Evolutionary conservation across 1,140 invertebrate species (phyloP).

Genomic region (Tetramorium simillimum): DNA sequence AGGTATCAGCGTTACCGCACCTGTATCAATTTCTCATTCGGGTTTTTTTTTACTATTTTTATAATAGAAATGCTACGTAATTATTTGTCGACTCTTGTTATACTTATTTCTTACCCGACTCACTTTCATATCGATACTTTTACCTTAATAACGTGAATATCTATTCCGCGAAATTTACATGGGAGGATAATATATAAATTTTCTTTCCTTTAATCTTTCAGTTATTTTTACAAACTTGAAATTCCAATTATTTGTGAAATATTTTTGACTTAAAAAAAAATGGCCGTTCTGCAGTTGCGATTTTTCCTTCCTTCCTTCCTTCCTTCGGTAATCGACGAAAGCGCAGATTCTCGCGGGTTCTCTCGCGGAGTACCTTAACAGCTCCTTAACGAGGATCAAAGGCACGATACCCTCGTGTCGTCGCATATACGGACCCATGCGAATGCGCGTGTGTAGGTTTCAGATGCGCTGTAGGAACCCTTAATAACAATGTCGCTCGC

Average conservation of each 20-base stretch:
- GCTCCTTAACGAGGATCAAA: slow-evolving; percentile 76
- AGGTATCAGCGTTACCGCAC: too few relatives aligned
- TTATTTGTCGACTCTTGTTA: background rate
- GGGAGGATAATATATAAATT: background rate
- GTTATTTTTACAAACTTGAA: background rate
- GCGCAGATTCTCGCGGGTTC: slow-evolving; percentile 15
- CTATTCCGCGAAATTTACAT: background rate
- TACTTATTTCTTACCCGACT: background rate
- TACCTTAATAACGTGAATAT: too few relatives aligned
- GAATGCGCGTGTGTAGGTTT: slow-evolving; percentile 41
- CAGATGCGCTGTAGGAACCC: slow-evolving; percentile 57
- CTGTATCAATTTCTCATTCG: background rate
- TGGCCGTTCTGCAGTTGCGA: background rate
- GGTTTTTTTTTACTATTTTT: background rate
- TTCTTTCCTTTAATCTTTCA: background rate
- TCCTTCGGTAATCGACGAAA: background rate
- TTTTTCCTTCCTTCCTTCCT: background rate
- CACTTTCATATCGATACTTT: background rate
- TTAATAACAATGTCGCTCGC: slow-evolving; percentile 82
- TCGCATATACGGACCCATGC: slow-evolving; percentile 6
- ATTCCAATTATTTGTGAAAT: background rate
- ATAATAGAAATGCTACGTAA: background rate
- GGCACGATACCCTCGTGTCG: slow-evolving; percentile 44
- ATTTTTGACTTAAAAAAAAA: background rate
- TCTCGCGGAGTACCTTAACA: slow-evolving; percentile 59